Conservation (phyloP, 2,797 vertebrate species). For the Triplophysa yarkandensis region DNA sequence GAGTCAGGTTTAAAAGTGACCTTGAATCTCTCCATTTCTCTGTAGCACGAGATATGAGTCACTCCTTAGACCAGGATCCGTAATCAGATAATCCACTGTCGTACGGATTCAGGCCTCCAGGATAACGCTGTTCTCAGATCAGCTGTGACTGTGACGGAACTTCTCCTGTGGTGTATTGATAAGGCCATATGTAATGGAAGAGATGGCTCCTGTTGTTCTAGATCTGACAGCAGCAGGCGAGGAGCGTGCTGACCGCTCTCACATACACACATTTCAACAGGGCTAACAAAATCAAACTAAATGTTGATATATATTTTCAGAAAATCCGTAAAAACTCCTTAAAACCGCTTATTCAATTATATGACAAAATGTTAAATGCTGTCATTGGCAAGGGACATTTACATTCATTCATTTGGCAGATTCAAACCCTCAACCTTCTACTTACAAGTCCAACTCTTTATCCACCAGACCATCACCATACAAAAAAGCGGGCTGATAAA, state of each 20-base stretch:
- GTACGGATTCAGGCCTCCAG: neutral
- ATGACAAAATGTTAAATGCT: neutral
- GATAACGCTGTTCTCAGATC: neutral
- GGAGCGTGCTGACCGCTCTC: neutral
- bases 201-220: neutral
- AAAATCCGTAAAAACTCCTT: neutral
- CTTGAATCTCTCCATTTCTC: conserved; percentile 11
- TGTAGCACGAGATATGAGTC: neutral
- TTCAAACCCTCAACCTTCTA: too few species aligned
- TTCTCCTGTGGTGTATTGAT: neutral
- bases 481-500: too few species aligned
- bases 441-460: too few species aligned
- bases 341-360: neutral
- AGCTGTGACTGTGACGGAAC: neutral
- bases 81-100: neutral
- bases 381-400: too few species aligned
- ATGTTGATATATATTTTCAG: neutral
- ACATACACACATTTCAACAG: neutral
- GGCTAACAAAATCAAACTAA: neutral
- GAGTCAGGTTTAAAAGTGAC: conserved; percentile 64
- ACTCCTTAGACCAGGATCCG: neutral
- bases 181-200: conserved; percentile 5
- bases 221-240: neutral
- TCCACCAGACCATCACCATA: too few species aligned
- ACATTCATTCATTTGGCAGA: too few species aligned